phyloP scores from a whole-genome alignment of 2,113 vertebrate species.

The Cyprinodon variegatus region DNA sequence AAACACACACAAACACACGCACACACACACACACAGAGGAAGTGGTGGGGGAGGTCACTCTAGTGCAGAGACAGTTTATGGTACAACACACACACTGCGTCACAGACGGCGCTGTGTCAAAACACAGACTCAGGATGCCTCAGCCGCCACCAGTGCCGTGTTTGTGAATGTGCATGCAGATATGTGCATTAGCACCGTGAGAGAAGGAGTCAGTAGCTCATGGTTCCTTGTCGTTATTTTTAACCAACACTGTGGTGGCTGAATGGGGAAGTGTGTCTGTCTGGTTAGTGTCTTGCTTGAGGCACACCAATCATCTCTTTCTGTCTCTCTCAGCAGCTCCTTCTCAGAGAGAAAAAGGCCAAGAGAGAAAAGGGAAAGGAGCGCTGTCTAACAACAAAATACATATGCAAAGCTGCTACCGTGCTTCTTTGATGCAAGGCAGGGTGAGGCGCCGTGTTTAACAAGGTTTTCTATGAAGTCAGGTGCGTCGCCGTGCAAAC shows the following conservation, averaged over 20 bases:
- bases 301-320: conserved; percentile 41
- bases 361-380: conserved; percentile 23
- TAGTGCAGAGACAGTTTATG: conserved; percentile 70
- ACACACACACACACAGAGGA: conserved; percentile 59
- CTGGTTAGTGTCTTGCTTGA: conserved; percentile 54
- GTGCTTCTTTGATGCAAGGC: conserved; percentile 41
- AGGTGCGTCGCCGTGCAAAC: conserved; percentile 31
- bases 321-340: conserved; percentile 25
- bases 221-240: conserved; percentile 70
- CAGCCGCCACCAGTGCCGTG: conserved; percentile 63
- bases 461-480: conserved; percentile 44
- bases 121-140: conserved; percentile 72
- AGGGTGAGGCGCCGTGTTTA: conserved; percentile 30
- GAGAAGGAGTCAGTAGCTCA: conserved; percentile 55
- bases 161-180: conserved; percentile 41
- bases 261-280: conserved; percentile 65
- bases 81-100: conserved; percentile 72
- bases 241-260: conserved; percentile 59
- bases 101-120: conserved; percentile 71
- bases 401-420: conserved; percentile 7
- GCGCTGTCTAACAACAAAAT: conserved; percentile 39
- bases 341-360: conserved; percentile 18
- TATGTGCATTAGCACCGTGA: conserved; percentile 57
- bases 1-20: conserved; percentile 43
- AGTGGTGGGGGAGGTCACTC: conserved; percentile 77